Percentiles rank a stretch among this genome's conserved stretches.
phyloP scores from a whole-genome alignment of 2,113 vertebrate genomes.

The Herpetotheres cachinnans region DNA sequence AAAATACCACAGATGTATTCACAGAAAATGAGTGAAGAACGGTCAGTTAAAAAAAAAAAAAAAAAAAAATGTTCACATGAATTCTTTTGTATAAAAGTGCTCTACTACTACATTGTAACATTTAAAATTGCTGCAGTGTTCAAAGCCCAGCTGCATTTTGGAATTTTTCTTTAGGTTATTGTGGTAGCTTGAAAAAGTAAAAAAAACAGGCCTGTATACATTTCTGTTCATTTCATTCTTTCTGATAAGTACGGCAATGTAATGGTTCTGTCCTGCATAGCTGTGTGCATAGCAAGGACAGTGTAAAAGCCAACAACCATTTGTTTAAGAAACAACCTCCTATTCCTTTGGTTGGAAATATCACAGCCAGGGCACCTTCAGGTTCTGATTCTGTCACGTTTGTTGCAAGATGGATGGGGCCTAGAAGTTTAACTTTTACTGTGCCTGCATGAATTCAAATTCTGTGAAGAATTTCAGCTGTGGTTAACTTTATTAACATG shows the following conservation, averaged over 20 bases:
- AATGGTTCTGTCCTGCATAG: background rate
- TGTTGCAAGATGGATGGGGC: background rate
- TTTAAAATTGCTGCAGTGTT: background rate
- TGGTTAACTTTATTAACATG: background rate
- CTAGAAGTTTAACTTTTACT: background rate
- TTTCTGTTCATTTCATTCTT: background rate
- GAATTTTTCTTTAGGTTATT: background rate
- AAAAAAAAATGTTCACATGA: background rate
- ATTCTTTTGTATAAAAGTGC: background rate
- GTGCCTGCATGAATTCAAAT: background rate
- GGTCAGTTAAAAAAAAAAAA: background rate
- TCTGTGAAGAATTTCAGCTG: background rate
- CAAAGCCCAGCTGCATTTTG: background rate
- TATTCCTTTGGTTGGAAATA: background rate
- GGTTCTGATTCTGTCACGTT: background rate
- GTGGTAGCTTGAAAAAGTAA: background rate
- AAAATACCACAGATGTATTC: background rate
- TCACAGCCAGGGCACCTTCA: background rate
- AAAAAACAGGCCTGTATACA: background rate
- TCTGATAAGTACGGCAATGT: background rate
- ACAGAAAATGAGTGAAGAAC: background rate
- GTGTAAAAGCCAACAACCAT: background rate
- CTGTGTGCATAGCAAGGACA: background rate
- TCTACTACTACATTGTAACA: background rate
- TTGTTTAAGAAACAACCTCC: background rate